Percentiles rank a stretch among this genome's conserved stretches.
phyloP scores from a whole-genome alignment of 1,140 invertebrate genomes.

The Galendromus occidentalis region DNA sequence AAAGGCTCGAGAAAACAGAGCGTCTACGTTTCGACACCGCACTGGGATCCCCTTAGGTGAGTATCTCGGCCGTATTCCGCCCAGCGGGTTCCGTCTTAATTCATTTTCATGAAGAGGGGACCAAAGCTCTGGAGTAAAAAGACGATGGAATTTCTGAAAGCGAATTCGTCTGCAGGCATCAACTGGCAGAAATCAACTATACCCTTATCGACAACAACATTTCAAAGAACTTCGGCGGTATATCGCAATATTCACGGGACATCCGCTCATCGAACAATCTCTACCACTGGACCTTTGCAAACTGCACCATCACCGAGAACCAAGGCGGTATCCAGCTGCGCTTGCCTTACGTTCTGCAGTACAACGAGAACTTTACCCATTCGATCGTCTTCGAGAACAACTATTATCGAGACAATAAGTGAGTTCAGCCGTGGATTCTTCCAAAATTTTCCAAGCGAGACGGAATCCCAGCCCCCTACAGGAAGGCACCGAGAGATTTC shows the following conservation, averaged over 20 bases:
- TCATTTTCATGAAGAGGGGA: too few species aligned
- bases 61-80: too few species aligned
- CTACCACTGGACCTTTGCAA: constrained; percentile 76
- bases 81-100: too few species aligned
- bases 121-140: not conserved
- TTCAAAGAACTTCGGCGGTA: constrained; percentile 54
- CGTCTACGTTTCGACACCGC: constrained; percentile 55
- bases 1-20: constrained; percentile 40
- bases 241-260: constrained; percentile 69
- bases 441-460: too few species aligned
- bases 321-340: constrained; percentile 60
- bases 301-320: constrained; percentile 58
- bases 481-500: too few species aligned
- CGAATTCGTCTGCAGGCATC: constrained; percentile 29
- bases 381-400: constrained; percentile 64
- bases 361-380: constrained; percentile 82
- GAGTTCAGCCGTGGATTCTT: not conserved
- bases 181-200: constrained; percentile 48
- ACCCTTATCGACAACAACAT: constrained; percentile 56
- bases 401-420: constrained; percentile 52
- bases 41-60: constrained; percentile 39
- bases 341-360: constrained; percentile 81
- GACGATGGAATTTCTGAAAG: too few species aligned
- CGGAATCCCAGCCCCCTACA: too few species aligned
- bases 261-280: constrained; percentile 76